Evolutionary conservation across 2,888 invertebrate genomes (phyloP), one percentile per base, ranked within the genome.

Genomic region (Gymnocheta viridis): DNA sequence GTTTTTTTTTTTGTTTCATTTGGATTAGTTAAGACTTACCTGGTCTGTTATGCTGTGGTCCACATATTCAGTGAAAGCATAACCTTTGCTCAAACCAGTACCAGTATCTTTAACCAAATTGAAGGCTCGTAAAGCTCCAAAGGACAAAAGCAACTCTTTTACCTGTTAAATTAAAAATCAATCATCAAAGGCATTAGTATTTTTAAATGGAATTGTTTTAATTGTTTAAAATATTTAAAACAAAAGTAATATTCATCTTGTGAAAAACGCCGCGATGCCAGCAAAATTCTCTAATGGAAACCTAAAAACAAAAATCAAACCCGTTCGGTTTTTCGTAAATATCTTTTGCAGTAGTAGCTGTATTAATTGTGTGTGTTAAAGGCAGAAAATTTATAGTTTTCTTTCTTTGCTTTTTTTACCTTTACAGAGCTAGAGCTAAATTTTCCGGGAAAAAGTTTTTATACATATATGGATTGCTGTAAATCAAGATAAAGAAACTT

Each of bases 31-130:
- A 58, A 6, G 35, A 56, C 86, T 91, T 93, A 97, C 97, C 94
- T 98, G 98, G 92, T 99, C 99, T n/a, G 99, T 99, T 94, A 99
- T 97, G 38, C 96, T 95, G 84, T 97, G 96, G 91, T 99, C 99
- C 87, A 98, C 96, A 93, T 99, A 99, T 93, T 99, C 99, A 92
- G 98, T 98, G 93, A 99, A 99, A 14, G 99, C 99, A 92, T 98
- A 99, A 62, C 99, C 99, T 93, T 99, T 99, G 91, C 98, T 98
- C 70, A 98, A 94, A 56, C 98, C 98, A 73, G 98, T 98, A 9
- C 98, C 97, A 14, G 98, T 97, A 92, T 99, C 99, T 93, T 98
- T 98, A 87, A 99, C 99, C 93, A 99, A 94, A 94, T 99, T 99
- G 94, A 99, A 99, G 74, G 99, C 98, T 90, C 98, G 95, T 87